A percentile compares a stretch with the other conserved stretches of the same genome.
Evolutionary conservation across 2,888 invertebrate genomes (phyloP).

Genomic region (Halictus quadricinctus): DNA sequence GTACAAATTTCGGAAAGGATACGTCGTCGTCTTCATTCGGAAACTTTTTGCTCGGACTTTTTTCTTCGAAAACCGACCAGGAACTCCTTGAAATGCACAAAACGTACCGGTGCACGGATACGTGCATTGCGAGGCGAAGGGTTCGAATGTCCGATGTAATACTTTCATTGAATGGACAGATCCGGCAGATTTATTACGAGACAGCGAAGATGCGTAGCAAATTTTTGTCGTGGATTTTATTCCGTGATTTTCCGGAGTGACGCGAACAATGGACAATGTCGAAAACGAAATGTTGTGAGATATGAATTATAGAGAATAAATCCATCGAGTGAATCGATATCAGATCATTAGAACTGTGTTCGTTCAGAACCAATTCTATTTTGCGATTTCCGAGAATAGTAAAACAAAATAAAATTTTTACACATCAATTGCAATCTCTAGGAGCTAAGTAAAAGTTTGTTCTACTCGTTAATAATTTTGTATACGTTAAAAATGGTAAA

Average conservation of each 20-base stretch:
- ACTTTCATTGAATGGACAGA: constrained; percentile 56
- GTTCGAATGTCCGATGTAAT: constrained; percentile 55
- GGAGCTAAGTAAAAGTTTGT: too few relatives aligned
- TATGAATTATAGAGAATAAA: too few relatives aligned
- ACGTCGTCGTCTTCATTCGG: constrained; percentile 9
- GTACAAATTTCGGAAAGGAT: constrained; percentile 14
- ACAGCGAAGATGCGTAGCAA: constrained; percentile 22
- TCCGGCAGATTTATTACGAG: constrained; percentile 56
- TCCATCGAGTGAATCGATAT: too few relatives aligned
- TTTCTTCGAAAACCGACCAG: constrained; percentile 57
- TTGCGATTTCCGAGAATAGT: too few relatives aligned
- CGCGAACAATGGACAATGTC: neutral
- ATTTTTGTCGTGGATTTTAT: neutral
- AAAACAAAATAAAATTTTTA: too few relatives aligned
- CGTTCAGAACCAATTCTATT: too few relatives aligned
- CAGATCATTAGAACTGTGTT: too few relatives aligned
- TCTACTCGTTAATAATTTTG: too few relatives aligned
- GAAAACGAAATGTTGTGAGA: too few relatives aligned
- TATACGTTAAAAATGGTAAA: too few relatives aligned
- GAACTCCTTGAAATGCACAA: constrained; percentile 59
- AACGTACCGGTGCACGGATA: constrained; percentile 53
- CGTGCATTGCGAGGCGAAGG: constrained; percentile 57
- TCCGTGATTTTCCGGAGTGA: neutral
- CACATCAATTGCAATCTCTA: too few relatives aligned
- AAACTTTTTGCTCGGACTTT: constrained; percentile 30